Evolutionary conservation across 1,140 invertebrate species (phyloP).

Genomic region (Drosophila obscura): DNA sequence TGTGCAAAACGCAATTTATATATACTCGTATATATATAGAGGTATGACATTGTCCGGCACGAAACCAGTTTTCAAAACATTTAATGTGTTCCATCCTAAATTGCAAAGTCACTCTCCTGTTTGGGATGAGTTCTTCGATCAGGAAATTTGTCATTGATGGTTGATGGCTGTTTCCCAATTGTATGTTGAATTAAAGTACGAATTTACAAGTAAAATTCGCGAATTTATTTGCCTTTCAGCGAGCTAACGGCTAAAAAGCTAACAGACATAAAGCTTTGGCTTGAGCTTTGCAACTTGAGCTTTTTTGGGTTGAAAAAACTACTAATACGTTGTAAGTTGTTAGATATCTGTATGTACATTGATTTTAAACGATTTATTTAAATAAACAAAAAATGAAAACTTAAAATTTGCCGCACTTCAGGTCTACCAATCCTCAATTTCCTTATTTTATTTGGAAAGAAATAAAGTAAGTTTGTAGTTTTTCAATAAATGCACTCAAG

Average conservation of each 20-base stretch:
- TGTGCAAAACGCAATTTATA: conserved; percentile 22
- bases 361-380: too few species aligned
- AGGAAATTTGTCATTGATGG: conserved; percentile 35
- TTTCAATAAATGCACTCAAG: not conserved
- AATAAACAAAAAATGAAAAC: too few species aligned
- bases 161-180: conserved; percentile 35
- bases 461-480: not conserved
- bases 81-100: not conserved
- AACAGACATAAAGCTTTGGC: conserved; percentile 13
- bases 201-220: conserved; percentile 10
- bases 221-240: conserved; percentile 1
- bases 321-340: too few species aligned
- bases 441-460: not conserved
- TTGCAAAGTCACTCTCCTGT: conserved; percentile 19
- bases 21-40: conserved; percentile 5
- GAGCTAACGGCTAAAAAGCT: conserved; percentile 9
- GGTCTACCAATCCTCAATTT: too few species aligned
- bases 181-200: conserved; percentile 20
- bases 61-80: conserved; percentile 43
- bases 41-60: conserved; percentile 32
- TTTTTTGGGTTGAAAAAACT: too few species aligned
- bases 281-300: too few species aligned
- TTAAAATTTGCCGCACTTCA: too few species aligned
- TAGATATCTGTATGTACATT: too few species aligned
- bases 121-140: conserved; percentile 38